Percentiles rank a stretch among this genome's conserved stretches.
phyloP scores from a whole-genome alignment of 2,888 invertebrate genomes.

The Pyrrhia umbra region DNA sequence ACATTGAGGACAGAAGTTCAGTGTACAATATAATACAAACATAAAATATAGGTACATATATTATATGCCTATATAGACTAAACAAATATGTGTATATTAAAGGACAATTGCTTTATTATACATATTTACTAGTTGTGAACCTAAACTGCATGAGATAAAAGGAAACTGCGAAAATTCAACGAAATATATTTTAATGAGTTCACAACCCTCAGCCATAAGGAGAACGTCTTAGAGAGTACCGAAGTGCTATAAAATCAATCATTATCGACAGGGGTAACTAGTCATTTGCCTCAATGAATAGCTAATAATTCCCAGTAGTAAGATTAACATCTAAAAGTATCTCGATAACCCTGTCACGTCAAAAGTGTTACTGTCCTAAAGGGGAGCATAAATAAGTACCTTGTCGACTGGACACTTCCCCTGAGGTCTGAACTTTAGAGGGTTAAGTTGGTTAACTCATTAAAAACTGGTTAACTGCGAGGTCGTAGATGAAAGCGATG shows the following conservation, averaged over 20 bases:
- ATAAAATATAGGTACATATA: too few species aligned
- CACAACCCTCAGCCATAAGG: background rate
- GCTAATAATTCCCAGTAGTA: constrained; percentile 42
- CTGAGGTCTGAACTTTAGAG: constrained; percentile 56
- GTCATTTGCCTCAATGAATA: constrained; percentile 21
- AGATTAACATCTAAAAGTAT: constrained; percentile 38
- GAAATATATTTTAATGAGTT: too few species aligned
- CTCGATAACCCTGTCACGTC: constrained; percentile 51
- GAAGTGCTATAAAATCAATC: constrained; percentile 10
- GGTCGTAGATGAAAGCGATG: constrained; percentile 46
- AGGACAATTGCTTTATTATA: too few species aligned
- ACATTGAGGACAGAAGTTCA: too few species aligned
- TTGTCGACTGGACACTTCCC: constrained; percentile 61
- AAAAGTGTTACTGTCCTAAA: constrained; percentile 52
- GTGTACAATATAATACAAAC: too few species aligned
- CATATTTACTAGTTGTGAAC: too few species aligned
- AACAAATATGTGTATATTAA: too few species aligned
- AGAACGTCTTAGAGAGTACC: background rate
- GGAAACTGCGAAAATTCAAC: too few species aligned
- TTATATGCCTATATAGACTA: too few species aligned
- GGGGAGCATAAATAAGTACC: constrained; percentile 53
- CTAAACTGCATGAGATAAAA: too few species aligned
- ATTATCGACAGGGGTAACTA: constrained; percentile 14
- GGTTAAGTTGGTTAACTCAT: constrained; percentile 65
- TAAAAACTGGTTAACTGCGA: constrained; percentile 63